Base-by-base conservation (phyloP, 2,113 vertebrate species). In the Gavia stellata region DNA sequence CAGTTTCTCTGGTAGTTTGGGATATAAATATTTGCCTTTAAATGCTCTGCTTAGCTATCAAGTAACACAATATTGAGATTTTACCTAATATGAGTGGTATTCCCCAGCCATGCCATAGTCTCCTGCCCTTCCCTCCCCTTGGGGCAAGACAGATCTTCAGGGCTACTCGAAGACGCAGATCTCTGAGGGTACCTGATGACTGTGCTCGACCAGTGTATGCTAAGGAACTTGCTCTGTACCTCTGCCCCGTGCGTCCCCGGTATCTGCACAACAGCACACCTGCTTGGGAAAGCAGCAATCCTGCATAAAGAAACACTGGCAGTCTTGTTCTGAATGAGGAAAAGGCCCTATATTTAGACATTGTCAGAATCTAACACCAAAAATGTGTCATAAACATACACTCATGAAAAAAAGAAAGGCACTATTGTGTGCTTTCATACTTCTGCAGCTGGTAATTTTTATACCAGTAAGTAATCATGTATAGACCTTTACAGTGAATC, bases 311-410 rank as follows among this genome's bases (percentile, higher is more conserved):
- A 93, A 88, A 92, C 31, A n/a, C 40, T 74, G n/a, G 19, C 63
- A 88, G 63, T 38, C 52, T 86, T 65, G 45, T 34, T 96, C 55
- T 88, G 59, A 96, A 93, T 86, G 75, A 96, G 42, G 29, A 83
- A 78, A 91, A 56, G 17, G 28, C 24, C 47, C 72, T 90, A 94
- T 86, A 94, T 94, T 87, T 94, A 95, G 80, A 83, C 40, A 36
- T 7, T 52, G 33, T 61, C 53, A 86, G 68, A 92, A 93, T 79
- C 29, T 84, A 3, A 84, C 67, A 92, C 47, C 70, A 94, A 93
- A 96, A 95, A 84, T 70, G 42, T 95, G 80, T 92, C 90, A 94
- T 71, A 93, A 96, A 83, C 80, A 88, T 81, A 95, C 92, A 56
- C 40, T 52, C 6, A 6, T 40, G 44, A 90, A 75, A 95, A 90